Evolutionary conservation across 2,113 vertebrate genomes (phyloP).

Genomic region (Lepus europaeus): DNA sequence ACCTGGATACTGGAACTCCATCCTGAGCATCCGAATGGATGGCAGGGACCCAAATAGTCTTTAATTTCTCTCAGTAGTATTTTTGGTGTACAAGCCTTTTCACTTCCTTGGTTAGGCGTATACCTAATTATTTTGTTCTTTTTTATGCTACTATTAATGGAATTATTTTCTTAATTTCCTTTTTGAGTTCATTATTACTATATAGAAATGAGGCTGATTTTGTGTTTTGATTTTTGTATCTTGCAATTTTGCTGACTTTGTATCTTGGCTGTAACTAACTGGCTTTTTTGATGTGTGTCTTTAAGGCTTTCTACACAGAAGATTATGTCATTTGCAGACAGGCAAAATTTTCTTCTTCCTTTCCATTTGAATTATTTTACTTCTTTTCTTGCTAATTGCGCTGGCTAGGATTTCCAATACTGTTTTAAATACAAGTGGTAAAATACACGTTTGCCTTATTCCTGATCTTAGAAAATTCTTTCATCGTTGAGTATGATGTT

Average conservation of each 20-base stretch:
- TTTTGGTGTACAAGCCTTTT: neutral
- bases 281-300: neutral
- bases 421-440: neutral
- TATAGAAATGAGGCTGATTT: neutral
- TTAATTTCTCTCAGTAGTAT: neutral
- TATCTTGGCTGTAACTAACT: neutral
- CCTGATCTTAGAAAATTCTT: neutral
- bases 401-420: neutral
- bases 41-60: neutral
- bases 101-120: neutral
- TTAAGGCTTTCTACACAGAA: neutral
- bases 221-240: neutral
- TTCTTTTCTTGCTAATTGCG: neutral
- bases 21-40: too few relatives aligned
- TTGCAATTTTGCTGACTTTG: neutral
- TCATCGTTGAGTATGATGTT: neutral
- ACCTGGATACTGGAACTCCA: too few relatives aligned
- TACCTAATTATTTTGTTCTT: neutral
- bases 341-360: neutral
- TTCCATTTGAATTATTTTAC: neutral
- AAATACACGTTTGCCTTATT: neutral
- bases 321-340: neutral
- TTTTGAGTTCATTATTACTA: neutral
- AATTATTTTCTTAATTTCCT: neutral
- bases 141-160: neutral